Conservation (phyloP, 35 echinoderm and acorn worm genomes). For the Strongylocentrotus purpuratus region DNA sequence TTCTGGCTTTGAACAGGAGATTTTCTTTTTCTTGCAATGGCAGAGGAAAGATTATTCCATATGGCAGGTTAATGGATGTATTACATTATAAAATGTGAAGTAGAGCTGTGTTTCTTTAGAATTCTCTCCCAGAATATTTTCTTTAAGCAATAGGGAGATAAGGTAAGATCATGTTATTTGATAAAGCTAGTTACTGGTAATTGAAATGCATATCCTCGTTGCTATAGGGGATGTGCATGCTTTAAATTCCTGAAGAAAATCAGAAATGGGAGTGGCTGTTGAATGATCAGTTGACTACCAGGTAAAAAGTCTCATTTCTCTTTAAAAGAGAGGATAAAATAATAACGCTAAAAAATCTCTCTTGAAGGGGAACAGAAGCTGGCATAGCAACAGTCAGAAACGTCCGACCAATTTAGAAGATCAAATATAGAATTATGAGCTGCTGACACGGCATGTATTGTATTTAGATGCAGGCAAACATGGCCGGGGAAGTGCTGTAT, state of each 20-base stretch:
- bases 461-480: not conserved
- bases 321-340: not conserved
- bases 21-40: no score
- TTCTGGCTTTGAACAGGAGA: no score
- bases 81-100: no score
- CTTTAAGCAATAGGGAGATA: no score
- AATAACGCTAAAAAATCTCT: not conserved
- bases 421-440: constrained; percentile 19
- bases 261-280: not conserved
- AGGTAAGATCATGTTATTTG: no score
- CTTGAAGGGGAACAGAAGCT: not conserved
- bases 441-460: not conserved
- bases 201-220: not conserved
- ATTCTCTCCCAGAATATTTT: no score
- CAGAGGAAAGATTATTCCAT: no score
- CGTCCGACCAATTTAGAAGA: not conserved
- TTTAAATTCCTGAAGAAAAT: not conserved
- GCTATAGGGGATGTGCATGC: not conserved
- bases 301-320: not conserved
- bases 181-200: no score
- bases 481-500: not conserved
- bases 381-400: not conserved
- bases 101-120: no score
- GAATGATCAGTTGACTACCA: not conserved
- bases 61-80: no score